A percentile compares a stretch with the other conserved stretches of the same genome.
Conservation (phyloP, 2,797 vertebrate genomes). For the Channa striata region DNA sequence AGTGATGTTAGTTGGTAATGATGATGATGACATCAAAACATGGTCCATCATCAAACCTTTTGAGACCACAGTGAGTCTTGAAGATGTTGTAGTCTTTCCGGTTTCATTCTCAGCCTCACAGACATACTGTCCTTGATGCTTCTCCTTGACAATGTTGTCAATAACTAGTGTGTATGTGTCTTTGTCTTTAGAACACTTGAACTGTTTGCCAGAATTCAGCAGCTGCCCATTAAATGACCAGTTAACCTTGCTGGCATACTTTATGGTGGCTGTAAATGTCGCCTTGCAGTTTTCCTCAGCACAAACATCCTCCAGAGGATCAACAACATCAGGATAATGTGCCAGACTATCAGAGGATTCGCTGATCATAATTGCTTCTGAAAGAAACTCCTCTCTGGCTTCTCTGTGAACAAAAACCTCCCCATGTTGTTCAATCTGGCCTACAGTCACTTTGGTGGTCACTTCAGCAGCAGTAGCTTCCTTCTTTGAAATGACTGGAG, state of each 20-base stretch:
- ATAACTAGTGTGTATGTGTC: constrained; percentile 88
- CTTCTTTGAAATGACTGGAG: constrained; percentile 69
- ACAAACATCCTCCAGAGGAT: constrained; percentile 76
- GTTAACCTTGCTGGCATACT: constrained; percentile 82
- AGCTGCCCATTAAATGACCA: constrained; percentile 91
- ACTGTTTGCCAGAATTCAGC: constrained; percentile 89
- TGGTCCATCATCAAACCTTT: constrained; percentile 91
- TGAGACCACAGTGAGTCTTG: constrained; percentile 91
- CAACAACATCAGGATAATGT: constrained; percentile 76
- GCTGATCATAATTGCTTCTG: constrained; percentile 65
- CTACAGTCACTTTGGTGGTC: constrained; percentile 35
- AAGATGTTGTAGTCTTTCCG: constrained; percentile 88
- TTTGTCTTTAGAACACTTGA: constrained; percentile 91
- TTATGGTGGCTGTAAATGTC: constrained; percentile 82
- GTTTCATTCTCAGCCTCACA: constrained; percentile 91
- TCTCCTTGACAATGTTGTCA: constrained; percentile 80
- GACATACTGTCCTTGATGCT: constrained; percentile 91
- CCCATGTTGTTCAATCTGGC: constrained; percentile 56
- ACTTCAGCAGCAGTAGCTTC: constrained; percentile 54
- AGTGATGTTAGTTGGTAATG: constrained; percentile 77
- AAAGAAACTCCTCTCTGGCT: constrained; percentile 77
- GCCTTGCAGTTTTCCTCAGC: constrained; percentile 83
- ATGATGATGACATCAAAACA: constrained; percentile 78
- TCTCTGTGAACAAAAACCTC: constrained; percentile 69
- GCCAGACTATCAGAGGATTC: constrained; percentile 60